A percentile compares a stretch with the other conserved stretches of the same genome.
Conservation (phyloP, 2,797 vertebrate species). For the Acrossocheilus fasciatus region DNA sequence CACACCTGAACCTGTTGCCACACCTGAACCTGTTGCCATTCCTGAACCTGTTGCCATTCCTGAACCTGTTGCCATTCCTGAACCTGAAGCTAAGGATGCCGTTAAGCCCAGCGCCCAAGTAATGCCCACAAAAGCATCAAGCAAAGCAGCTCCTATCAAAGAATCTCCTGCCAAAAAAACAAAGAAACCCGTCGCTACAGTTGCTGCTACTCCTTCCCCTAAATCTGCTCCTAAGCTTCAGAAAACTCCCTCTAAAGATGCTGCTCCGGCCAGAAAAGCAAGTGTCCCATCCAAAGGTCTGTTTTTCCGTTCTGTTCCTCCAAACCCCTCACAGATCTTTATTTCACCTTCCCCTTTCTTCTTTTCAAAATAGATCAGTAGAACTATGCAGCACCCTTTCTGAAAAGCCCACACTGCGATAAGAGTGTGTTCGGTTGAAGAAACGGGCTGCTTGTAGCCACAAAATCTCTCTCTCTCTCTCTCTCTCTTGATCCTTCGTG, state of each 20-base stretch:
- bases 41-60: constrained; percentile 30
- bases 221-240: constrained; percentile 59
- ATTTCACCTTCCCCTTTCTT: constrained; percentile 48
- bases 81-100: constrained; percentile 18
- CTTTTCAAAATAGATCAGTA: constrained; percentile 55
- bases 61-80: constrained; percentile 7
- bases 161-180: constrained; percentile 49
- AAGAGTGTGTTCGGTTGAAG: constrained; percentile 60
- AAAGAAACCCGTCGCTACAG: constrained; percentile 49
- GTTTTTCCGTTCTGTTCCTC: constrained; percentile 64
- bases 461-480: constrained; percentile 55
- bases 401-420: constrained; percentile 56
- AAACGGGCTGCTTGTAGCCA: constrained; percentile 66
- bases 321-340: constrained; percentile 46
- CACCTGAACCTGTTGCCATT: constrained; percentile 1
- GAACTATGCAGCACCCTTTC: constrained; percentile 61
- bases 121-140: constrained; percentile 23
- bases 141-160: constrained; percentile 40
- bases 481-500: constrained; percentile 38
- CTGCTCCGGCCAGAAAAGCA: constrained; percentile 65
- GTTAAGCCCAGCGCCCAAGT: constrained; percentile 42
- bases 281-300: constrained; percentile 67
- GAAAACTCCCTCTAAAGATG: constrained; percentile 66
- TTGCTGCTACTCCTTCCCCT: constrained; percentile 51
- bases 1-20: not conserved